Evolutionary conservation across 2,888 invertebrate genomes (phyloP), one percentile per base, ranked within the genome.

Genomic region (Pelosia muscerda): DNA sequence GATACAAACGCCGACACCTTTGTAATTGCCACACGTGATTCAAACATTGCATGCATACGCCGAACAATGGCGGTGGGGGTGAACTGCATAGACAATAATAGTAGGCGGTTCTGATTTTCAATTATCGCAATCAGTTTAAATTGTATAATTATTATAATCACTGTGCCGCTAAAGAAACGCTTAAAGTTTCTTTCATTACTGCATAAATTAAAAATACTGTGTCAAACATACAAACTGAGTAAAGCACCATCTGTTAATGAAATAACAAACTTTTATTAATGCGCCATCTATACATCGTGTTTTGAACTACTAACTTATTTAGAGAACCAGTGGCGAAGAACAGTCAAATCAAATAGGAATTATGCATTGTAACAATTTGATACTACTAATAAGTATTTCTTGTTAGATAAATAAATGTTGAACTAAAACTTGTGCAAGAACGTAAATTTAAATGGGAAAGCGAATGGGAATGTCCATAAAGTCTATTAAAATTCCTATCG

Each of bases 1-100:
- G 90, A 92, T 90, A 90, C 86, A 88, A 89, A 87, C 87, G 91
- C 92, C 90, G 90, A 93, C 94, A 95, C 95, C 95, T 94, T 90
- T 88, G 91, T 94, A 94, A 94, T 94, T 93, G 90, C 88, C 76
- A 85, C 87, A 88, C 87, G 87, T 89, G 88, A 89, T 90, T 88
- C 88, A 86, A 90, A 90, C 91, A 88, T 89, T 86, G 88, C 88
- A 87, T 88, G 88, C 87, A 87, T 87, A 85, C 83, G 72, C 77
- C 78, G 83, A 88, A 90, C 88, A 90, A 89, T 90, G 79, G 84
- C 34, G 75, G 79, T 77, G 83, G 79, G 79, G 82, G 77, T 81
- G 81, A 81, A 75, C 76, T 78, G 79, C 77, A 75, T 75, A 74
- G 79, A 76, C 76, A 76, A 82, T 53, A 63, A 63, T 77, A 79